Evolutionary conservation across 2,113 vertebrate genomes (phyloP).

Genomic region (Podilymbus podiceps): DNA sequence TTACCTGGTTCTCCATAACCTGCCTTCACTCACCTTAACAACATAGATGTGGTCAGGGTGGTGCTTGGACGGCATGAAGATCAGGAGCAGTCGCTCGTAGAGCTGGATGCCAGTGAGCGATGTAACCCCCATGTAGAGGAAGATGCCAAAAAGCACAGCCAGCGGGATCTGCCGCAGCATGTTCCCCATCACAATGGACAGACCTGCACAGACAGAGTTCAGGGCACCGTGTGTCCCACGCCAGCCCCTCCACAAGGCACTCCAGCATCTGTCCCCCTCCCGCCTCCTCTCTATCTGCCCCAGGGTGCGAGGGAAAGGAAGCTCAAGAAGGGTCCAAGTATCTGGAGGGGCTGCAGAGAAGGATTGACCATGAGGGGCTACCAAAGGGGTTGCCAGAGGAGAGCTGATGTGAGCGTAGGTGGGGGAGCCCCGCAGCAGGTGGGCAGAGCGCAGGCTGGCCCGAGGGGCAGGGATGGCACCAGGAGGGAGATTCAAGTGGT

Average conservation of each 20-base stretch:
- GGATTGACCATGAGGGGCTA: background rate
- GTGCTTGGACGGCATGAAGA: constrained; percentile 95
- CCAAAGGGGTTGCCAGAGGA: background rate
- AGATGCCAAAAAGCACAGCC: constrained; percentile 96
- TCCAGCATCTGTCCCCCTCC: background rate
- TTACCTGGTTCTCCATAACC: background rate
- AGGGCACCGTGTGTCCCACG: background rate
- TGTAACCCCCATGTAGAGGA: constrained; percentile 98
- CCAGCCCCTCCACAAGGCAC: background rate
- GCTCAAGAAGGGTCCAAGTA: background rate
- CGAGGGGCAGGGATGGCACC: background rate
- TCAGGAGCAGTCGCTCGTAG: constrained; percentile 92
- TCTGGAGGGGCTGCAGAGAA: background rate
- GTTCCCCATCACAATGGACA: constrained; percentile 96
- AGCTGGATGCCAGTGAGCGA: constrained; percentile 96
- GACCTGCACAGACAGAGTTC: constrained; percentile 75
- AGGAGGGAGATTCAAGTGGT: background rate
- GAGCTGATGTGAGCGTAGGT: background rate
- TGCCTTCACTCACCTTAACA: constrained; percentile 83
- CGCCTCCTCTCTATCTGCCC: background rate
- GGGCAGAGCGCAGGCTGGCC: background rate
- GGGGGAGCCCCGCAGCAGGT: background rate
- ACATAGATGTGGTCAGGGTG: constrained; percentile 96
- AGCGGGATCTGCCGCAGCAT: constrained; percentile 91
- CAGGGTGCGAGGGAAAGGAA: background rate